Evolutionary conservation across 2,797 vertebrate species (phyloP), one percentile per base, ranked within the genome.

Genomic region (Melanotaenia boesemani): DNA sequence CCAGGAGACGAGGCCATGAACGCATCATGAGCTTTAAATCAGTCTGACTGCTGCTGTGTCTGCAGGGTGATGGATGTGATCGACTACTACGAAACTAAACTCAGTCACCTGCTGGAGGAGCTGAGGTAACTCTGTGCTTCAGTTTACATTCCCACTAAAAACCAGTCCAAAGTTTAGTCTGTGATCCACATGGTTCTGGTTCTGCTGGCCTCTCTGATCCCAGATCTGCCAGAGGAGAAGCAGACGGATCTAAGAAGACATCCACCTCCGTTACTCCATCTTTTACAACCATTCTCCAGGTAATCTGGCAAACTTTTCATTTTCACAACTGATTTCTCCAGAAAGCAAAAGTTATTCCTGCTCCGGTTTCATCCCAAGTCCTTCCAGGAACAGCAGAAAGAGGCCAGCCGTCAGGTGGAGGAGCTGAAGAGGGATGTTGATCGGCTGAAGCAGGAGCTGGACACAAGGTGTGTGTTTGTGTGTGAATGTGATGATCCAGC

Each of bases 61-160:
- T 85, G 28, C 88, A 97, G 96, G 86, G 90, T 95, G 79, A 84
- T 96, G 89, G 95, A 93, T 64, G 87, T 97, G 34, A 96, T 97
- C 61, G 95, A 95, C 81, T 93, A 95, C 74, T 97, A 97, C 36
- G 96, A 98, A 84, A 90, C 91, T 68, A 94, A 95, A 74, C 92
- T 96, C 76, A 90, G 88, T 70, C 93, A 89, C 71, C 79, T 96
- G 66, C 90, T 80, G 62, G 89, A 92, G 34, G 93, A 95, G 52
- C 75, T 95, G 68, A 95, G 95, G 96, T 97, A 90, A 66, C 44
- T 26, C 16, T 46, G 9, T 12, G 16, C 41, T 44, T 44, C 41
- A 44, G 4, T 44, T 41, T 6, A 44, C 12, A 12, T 18, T 18
- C 41, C 16, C 16, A 41, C 13, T 41, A 41, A 10, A 41, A 44